Percentiles rank a stretch among this genome's conserved stretches.
Evolutionary conservation across 2,797 vertebrate genomes (phyloP).

Genomic region (Allobates femoralis): DNA sequence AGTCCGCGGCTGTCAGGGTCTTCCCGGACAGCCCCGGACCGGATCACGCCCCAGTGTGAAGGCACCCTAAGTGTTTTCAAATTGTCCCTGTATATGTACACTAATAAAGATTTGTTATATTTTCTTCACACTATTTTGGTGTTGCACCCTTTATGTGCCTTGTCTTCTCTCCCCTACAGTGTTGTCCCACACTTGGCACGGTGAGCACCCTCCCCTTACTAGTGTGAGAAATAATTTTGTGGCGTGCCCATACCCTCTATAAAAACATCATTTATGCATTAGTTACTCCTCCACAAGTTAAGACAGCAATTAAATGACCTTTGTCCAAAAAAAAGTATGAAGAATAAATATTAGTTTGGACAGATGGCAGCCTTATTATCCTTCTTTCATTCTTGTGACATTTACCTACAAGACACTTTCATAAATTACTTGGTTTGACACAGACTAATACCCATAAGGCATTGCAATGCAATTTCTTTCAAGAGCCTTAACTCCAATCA

Average conservation of each 20-base stretch:
- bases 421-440: slow-evolving; percentile 36
- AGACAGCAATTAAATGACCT: background rate
- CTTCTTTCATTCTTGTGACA: slow-evolving; percentile 35
- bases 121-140: no score
- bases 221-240: no score
- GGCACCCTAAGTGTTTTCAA: no score
- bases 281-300: background rate
- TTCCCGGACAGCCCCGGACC: no score
- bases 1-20: no score
- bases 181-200: no score
- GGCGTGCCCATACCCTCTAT: background rate
- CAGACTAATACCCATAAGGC: slow-evolving; percentile 40
- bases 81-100: no score
- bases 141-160: no score
- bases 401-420: slow-evolving; percentile 39
- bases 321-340: background rate
- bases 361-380: slow-evolving; percentile 15
- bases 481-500: slow-evolving; percentile 40
- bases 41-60: no score
- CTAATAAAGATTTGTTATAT: no score
- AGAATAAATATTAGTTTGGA: slow-evolving; percentile 17
- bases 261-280: background rate
- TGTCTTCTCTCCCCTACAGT: no score
- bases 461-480: slow-evolving; percentile 39
- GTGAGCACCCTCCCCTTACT: no score